phyloP scores from a whole-genome alignment of 35 echinoderm and acorn worm species.

The Heliocidaris tuberculata region DNA sequence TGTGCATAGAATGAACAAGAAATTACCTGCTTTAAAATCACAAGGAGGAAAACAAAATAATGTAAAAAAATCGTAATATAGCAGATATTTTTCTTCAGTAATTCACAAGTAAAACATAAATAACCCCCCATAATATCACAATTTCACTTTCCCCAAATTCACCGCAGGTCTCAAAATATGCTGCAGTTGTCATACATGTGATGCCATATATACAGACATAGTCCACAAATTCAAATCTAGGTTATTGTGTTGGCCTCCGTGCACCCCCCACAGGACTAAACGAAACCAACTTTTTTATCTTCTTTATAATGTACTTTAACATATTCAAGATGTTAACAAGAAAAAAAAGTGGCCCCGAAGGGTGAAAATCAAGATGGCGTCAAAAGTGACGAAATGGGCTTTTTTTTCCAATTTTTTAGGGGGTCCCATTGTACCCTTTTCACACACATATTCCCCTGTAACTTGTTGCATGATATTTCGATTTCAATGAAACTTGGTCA shows the following conservation, averaged over 20 bases:
- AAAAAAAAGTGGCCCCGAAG: no score
- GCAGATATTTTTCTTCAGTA: neutral
- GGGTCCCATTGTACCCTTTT: no score
- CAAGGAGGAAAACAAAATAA: neutral
- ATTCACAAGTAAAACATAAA: constrained; percentile 19
- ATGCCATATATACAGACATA: constrained; percentile 13
- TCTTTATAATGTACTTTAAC: no score
- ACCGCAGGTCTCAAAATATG: neutral
- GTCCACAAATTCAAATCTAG: constrained; percentile 10
- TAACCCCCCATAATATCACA: constrained; percentile 7
- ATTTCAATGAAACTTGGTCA: no score
- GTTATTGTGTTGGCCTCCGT: neutral
- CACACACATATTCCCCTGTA: no score
- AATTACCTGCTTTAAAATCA: neutral
- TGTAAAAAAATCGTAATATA: neutral
- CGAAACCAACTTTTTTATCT: no score
- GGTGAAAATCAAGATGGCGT: no score
- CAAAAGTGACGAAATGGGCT: no score
- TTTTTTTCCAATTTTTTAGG: no score
- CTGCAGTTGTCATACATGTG: constrained; percentile 13
- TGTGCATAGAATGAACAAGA: constrained; percentile 46
- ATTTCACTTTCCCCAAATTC: neutral
- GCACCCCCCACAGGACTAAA: no score
- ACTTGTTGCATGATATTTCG: no score
- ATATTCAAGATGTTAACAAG: no score